These are phyloP conservation scores for Aotus griseimembra DNA, from an alignment of 2,797 vertebrate genomes.

Conservation along the genomic window DNA sequence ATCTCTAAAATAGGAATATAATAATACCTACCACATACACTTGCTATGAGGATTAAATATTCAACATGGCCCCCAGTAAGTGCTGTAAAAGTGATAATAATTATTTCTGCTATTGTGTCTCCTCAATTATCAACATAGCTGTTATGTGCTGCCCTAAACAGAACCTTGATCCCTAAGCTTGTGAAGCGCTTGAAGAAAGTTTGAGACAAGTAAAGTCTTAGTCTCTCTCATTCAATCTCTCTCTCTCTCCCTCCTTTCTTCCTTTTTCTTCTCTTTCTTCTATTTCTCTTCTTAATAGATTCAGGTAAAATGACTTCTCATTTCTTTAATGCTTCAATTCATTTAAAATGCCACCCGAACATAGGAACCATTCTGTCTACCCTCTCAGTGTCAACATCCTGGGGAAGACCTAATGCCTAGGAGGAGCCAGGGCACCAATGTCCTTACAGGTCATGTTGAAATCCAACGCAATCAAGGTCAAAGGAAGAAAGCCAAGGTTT, in stretches of 20 bases:
- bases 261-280: background rate
- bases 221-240: background rate
- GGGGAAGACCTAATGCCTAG: background rate
- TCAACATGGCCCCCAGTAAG: background rate
- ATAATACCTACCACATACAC: background rate
- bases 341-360: background rate
- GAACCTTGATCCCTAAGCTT: background rate
- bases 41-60: background rate
- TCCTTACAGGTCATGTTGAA: background rate
- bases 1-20: background rate
- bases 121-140: background rate
- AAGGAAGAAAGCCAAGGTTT: background rate
- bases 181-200: background rate
- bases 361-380: background rate
- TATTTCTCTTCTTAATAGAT: background rate
- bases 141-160: background rate
- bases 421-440: background rate
- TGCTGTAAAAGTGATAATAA: background rate
- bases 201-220: background rate
- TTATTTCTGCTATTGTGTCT: background rate
- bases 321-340: background rate
- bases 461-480: background rate
- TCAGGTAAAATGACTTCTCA: background rate
- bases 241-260: fast-evolving
- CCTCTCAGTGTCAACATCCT: background rate